These are phyloP conservation scores for Ophiothrix spiculata DNA, from an alignment of 35 echinoderm and acorn worm species.

Conservation along the genomic window DNA sequence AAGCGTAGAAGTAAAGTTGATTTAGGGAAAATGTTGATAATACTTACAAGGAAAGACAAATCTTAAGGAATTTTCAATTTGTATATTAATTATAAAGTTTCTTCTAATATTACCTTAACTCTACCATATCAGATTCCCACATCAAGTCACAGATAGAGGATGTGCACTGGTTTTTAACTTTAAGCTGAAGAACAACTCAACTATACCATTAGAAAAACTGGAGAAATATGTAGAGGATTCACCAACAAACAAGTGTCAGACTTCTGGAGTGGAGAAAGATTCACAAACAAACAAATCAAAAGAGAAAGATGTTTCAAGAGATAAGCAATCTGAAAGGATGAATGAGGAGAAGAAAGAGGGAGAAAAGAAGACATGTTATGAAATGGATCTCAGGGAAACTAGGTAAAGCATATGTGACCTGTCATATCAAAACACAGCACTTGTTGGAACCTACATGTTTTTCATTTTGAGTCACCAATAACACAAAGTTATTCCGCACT, in stretches of 20 bases:
- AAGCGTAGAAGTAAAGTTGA: too few species aligned
- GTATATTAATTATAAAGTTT: too few species aligned
- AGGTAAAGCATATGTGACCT: conserved; percentile 16
- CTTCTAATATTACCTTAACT: too few species aligned
- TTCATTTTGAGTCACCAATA: too few species aligned
- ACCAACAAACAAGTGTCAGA: background rate
- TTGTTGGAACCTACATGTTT: too few species aligned
- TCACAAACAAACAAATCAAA: background rate
- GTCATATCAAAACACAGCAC: too few species aligned
- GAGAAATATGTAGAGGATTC: background rate
- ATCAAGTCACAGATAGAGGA: conserved; percentile 66
- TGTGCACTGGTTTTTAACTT: conserved; percentile 63
- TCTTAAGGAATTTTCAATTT: too few species aligned
- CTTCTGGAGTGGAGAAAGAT: background rate
- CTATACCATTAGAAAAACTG: background rate
- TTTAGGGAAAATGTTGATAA: too few species aligned
- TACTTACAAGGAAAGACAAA: too few species aligned
- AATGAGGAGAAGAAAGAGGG: background rate
- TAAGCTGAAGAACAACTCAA: background rate
- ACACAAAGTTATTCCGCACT: too few species aligned
- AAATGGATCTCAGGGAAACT: conserved; percentile 41
- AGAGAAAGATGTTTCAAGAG: background rate
- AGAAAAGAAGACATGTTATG: conserved; percentile 27
- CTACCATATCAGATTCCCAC: conserved; percentile 89
- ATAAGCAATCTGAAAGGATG: background rate